Evolutionary conservation across 2,113 vertebrate genomes (phyloP).

Genomic region (Athene noctua): DNA sequence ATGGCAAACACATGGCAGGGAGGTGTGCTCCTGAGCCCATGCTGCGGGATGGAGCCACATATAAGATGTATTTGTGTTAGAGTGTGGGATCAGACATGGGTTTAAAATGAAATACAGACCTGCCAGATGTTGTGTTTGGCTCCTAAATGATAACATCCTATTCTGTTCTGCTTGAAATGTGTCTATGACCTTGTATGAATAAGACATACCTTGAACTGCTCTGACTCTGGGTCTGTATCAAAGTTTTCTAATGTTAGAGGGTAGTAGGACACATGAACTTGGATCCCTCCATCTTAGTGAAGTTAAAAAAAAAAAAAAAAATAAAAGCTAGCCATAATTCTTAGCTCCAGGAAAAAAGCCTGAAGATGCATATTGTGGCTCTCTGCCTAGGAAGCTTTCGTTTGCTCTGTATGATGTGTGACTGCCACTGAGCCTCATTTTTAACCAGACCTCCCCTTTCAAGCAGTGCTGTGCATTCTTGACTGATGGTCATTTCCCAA

Average conservation of each 20-base stretch:
- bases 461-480: background rate
- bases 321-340: background rate
- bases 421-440: background rate
- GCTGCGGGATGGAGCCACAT: background rate
- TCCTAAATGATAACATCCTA: background rate
- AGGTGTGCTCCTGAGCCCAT: background rate
- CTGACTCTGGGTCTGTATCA: background rate
- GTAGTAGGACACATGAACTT: background rate
- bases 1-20: background rate
- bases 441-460: background rate
- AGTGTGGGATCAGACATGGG: background rate
- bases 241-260: background rate
- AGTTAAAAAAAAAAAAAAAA: background rate
- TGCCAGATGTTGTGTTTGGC: background rate
- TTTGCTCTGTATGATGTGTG: background rate
- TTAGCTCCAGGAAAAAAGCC: background rate
- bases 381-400: background rate
- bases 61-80: background rate
- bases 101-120: background rate
- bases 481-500: background rate
- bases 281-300: background rate
- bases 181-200: background rate
- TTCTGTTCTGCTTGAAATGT: background rate
- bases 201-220: background rate
- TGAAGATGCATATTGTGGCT: background rate